A percentile compares a stretch with the other conserved stretches of the same genome.
phyloP scores from a whole-genome alignment of 2,888 invertebrate species.

The Pimpla rufipes region DNA sequence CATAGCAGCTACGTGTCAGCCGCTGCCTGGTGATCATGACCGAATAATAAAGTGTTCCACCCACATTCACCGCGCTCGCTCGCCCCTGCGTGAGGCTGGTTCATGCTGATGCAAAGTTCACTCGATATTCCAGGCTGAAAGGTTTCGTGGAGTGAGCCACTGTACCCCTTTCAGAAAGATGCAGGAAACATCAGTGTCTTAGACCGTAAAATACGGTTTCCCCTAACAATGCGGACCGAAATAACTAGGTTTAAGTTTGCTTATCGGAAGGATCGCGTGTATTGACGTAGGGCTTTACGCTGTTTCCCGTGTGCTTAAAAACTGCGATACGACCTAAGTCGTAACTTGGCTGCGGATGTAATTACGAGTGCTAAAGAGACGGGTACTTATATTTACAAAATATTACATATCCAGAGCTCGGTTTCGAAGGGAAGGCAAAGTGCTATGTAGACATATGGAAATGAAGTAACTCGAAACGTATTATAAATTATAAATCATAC shows the following conservation, averaged over 20 bases:
- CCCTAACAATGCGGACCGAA: slow-evolving; percentile 9
- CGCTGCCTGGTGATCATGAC: slow-evolving; percentile 59
- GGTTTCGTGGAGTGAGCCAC: slow-evolving; percentile 7
- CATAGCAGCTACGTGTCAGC: slow-evolving; percentile 48
- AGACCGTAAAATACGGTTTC: neutral
- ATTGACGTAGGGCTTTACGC: neutral
- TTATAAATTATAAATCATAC: too few relatives aligned
- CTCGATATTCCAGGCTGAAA: slow-evolving; percentile 59
- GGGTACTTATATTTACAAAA: neutral
- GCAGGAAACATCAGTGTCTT: neutral
- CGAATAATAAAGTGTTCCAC: slow-evolving; percentile 51
- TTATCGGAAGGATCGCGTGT: neutral
- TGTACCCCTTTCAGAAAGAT: slow-evolving; percentile 12
- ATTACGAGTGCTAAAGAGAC: neutral
- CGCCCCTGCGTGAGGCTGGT: slow-evolving; percentile 24
- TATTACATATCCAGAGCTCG: too few relatives aligned
- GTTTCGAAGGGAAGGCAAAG: too few relatives aligned
- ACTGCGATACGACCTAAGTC: neutral
- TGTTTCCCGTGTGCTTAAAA: neutral
- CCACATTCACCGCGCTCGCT: slow-evolving; percentile 9
- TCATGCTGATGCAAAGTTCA: slow-evolving; percentile 50
- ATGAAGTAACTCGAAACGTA: too few relatives aligned
- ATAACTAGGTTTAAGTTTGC: neutral
- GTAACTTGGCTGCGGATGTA: neutral
- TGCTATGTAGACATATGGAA: too few relatives aligned